Evolutionary conservation across 2,113 vertebrate genomes (phyloP).

Genomic region (Sciurus niger): DNA sequence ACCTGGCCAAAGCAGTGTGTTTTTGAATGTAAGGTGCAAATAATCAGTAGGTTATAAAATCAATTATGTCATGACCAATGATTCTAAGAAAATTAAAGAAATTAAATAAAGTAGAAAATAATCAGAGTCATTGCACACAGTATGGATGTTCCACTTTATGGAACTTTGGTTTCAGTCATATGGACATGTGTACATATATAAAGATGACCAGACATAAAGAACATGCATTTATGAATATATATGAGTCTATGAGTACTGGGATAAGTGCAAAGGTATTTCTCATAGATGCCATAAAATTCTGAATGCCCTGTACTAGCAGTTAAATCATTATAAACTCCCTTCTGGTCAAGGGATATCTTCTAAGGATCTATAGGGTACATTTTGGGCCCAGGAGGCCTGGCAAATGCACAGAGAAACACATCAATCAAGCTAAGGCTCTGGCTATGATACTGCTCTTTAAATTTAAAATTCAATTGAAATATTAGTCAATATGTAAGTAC

Average conservation of each 20-base stretch:
- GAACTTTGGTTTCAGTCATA: neutral
- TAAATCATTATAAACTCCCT: neutral
- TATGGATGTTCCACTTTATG: neutral
- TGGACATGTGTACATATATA: neutral
- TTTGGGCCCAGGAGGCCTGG: neutral
- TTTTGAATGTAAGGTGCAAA: constrained; percentile 26
- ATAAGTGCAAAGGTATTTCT: neutral
- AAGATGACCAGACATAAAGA: neutral
- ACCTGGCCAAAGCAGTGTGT: neutral
- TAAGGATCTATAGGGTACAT: neutral
- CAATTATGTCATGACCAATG: neutral
- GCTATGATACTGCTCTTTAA: neutral
- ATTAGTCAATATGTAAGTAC: neutral
- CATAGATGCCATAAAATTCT: neutral
- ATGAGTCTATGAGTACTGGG: neutral
- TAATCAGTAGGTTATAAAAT: neutral
- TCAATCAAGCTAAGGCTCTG: neutral
- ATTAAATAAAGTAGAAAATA: constrained; percentile 6
- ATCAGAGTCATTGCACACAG: neutral
- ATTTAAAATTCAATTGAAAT: neutral
- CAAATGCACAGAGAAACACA: neutral
- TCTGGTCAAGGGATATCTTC: neutral
- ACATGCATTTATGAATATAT: neutral
- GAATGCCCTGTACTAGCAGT: neutral
- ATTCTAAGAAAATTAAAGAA: neutral